Evolutionary conservation across 2,113 vertebrate genomes (phyloP).

Genomic region (Cheilinus undulatus): DNA sequence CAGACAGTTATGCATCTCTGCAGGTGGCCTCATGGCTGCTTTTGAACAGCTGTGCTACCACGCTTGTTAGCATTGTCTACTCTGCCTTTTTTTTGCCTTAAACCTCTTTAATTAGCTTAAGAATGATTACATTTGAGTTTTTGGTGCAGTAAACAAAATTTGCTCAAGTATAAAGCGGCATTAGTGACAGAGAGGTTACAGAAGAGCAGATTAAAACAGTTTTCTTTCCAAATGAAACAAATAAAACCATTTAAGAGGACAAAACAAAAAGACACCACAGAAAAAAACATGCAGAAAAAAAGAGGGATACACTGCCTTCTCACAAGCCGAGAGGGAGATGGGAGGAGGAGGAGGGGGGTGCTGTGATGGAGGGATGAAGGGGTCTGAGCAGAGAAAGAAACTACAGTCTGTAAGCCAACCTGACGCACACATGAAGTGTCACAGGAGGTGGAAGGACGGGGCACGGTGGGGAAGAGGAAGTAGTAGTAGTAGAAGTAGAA

Average conservation of each 20-base stretch:
- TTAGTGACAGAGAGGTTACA: slow-evolving; percentile 65
- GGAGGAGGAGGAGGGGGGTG: slow-evolving; percentile 15
- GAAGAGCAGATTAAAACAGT: slow-evolving; percentile 49
- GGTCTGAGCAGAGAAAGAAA: slow-evolving; percentile 70
- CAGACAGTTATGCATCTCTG: slow-evolving; percentile 54
- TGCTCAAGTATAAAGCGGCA: slow-evolving; percentile 38
- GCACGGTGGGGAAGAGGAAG: slow-evolving; percentile 73
- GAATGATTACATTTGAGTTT: slow-evolving; percentile 54
- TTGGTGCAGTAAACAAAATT: slow-evolving; percentile 45
- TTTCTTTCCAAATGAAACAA: slow-evolving; percentile 32
- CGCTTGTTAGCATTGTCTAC: slow-evolving; percentile 49
- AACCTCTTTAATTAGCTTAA: slow-evolving; percentile 58
- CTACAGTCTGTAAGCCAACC: slow-evolving; percentile 79
- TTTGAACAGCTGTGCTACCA: slow-evolving; percentile 64
- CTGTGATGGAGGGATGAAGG: slow-evolving; percentile 63
- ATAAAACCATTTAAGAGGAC: slow-evolving; percentile 41
- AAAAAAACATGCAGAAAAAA: slow-evolving; percentile 63
- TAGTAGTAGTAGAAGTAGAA: slow-evolving; percentile 75
- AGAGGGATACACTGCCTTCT: slow-evolving; percentile 79
- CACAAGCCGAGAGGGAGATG: slow-evolving; percentile 67
- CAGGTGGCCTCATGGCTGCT: slow-evolving; percentile 67
- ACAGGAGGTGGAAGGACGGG: slow-evolving; percentile 76
- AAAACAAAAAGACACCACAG: slow-evolving; percentile 45
- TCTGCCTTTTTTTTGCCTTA: slow-evolving; percentile 33
- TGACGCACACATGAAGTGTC: slow-evolving; percentile 83